These are phyloP conservation scores for Gymnopithys bicolor DNA, from an alignment of 2,797 vertebrate genomes.

Conservation along the genomic window DNA sequence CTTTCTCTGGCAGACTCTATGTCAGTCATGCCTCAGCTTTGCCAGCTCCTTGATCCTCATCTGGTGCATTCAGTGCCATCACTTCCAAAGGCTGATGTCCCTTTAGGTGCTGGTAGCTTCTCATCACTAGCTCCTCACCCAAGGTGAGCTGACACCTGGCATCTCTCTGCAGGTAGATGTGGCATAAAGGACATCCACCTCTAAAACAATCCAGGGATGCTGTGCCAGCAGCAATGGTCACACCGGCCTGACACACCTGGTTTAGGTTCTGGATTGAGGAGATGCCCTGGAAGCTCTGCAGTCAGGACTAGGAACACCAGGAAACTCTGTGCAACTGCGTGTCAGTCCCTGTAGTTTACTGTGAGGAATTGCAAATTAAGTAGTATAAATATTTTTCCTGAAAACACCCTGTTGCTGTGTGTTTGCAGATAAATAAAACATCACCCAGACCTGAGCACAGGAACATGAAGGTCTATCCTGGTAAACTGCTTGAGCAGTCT, in stretches of 20 bases:
- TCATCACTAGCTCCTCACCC: neutral
- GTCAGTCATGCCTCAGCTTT: neutral
- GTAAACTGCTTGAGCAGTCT: neutral
- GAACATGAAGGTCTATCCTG: neutral
- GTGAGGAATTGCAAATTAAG: neutral
- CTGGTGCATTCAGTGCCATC: rapidly evolving
- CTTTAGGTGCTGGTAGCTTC: neutral
- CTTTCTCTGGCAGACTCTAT: neutral
- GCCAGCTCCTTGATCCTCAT: neutral
- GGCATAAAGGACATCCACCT: neutral
- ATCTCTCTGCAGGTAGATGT: neutral
- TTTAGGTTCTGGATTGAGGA: neutral
- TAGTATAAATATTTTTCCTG: neutral
- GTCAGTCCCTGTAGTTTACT: neutral
- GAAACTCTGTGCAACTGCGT: neutral
- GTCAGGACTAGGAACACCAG: neutral
- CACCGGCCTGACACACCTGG: neutral
- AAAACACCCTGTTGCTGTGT: neutral
- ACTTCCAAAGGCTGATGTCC: neutral
- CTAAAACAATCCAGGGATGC: neutral
- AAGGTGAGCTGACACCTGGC: neutral
- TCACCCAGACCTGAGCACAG: neutral
- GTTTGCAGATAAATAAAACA: neutral
- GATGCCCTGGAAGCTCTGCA: neutral
- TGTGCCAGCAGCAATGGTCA: neutral